Evolutionary conservation across 2,797 vertebrate species (phyloP).

Genomic region (Tokudaia tokunoshimensis): DNA sequence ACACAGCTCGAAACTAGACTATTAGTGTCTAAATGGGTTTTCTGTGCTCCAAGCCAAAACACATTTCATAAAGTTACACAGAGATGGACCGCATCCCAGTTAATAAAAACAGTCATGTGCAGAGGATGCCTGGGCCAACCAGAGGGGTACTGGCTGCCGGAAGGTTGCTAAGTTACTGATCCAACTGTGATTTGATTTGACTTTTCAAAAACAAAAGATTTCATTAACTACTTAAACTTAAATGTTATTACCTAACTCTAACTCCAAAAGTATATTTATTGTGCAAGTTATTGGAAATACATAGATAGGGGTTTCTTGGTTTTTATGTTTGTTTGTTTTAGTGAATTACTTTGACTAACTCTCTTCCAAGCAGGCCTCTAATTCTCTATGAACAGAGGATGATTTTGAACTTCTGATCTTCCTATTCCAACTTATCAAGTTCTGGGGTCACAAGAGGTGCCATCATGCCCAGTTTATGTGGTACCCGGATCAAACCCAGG

Average conservation of each 20-base stretch:
- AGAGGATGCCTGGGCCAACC: slow-evolving; percentile 29
- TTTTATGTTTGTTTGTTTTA: neutral
- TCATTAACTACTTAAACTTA: slow-evolving; percentile 66
- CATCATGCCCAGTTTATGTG: neutral
- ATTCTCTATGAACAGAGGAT: neutral
- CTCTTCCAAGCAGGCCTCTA: neutral
- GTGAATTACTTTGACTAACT: slow-evolving; percentile 13
- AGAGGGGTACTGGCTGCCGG: slow-evolving; percentile 45
- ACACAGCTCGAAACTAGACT: slow-evolving; percentile 75
- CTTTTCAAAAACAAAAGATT: slow-evolving; percentile 58
- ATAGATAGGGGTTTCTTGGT: neutral
- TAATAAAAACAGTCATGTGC: slow-evolving; percentile 76
- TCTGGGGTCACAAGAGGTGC: neutral
- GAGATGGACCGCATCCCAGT: slow-evolving; percentile 74
- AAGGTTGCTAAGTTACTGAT: slow-evolving; percentile 26
- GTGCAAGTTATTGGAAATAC: slow-evolving; percentile 48
- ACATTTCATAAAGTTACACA: slow-evolving; percentile 80
- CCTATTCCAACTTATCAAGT: neutral
- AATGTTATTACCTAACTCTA: slow-evolving; percentile 36
- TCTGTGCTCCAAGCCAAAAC: slow-evolving; percentile 81
- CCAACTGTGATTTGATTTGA: slow-evolving; percentile 51
- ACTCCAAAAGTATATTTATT: slow-evolving; percentile 41
- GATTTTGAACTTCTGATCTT: neutral
- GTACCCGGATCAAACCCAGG: neutral
- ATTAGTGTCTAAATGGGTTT: slow-evolving; percentile 84